phyloP scores from a whole-genome alignment of 1,140 invertebrate species.

The Aphaenogaster rudis region DNA sequence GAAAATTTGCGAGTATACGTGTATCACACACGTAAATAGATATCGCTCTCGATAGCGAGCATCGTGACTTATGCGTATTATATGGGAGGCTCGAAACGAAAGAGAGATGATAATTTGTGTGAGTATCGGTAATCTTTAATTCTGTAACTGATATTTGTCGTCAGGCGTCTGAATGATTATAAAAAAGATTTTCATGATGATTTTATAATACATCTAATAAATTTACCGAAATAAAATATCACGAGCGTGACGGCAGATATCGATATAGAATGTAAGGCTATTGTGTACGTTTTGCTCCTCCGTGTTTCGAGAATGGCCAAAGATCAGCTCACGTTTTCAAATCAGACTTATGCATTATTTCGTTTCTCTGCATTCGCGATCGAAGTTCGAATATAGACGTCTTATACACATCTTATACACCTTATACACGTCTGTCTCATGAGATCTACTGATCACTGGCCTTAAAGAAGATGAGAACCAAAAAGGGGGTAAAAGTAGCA shows the following conservation, averaged over 20 bases:
- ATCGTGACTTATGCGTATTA: constrained; percentile 46
- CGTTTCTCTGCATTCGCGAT: not conserved
- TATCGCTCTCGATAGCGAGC: constrained; percentile 28
- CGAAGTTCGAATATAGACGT: not conserved
- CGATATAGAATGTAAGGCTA: constrained; percentile 17
- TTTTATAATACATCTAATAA: not conserved
- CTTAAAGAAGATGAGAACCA: not conserved
- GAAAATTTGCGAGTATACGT: constrained; percentile 10
- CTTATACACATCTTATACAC: no score
- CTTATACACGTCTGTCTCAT: not conserved
- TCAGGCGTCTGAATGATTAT: constrained; percentile 18
- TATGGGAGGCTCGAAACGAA: constrained; percentile 49
- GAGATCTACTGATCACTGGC: constrained; percentile 40
- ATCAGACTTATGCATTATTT: constrained; percentile 15
- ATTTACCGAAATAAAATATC: constrained; percentile 1
- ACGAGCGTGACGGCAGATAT: constrained; percentile 28
- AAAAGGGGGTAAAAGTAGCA: not conserved
- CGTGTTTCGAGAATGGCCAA: constrained; percentile 69
- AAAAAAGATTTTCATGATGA: not conserved
- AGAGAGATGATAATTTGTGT: constrained; percentile 21
- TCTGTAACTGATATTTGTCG: constrained; percentile 33
- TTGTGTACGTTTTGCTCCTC: constrained; percentile 68
- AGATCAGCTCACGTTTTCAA: constrained; percentile 61
- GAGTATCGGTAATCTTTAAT: constrained; percentile 46
- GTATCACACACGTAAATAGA: not conserved